phyloP scores from a whole-genome alignment of 1,140 invertebrate species.

The Anastrepha ludens region DNA sequence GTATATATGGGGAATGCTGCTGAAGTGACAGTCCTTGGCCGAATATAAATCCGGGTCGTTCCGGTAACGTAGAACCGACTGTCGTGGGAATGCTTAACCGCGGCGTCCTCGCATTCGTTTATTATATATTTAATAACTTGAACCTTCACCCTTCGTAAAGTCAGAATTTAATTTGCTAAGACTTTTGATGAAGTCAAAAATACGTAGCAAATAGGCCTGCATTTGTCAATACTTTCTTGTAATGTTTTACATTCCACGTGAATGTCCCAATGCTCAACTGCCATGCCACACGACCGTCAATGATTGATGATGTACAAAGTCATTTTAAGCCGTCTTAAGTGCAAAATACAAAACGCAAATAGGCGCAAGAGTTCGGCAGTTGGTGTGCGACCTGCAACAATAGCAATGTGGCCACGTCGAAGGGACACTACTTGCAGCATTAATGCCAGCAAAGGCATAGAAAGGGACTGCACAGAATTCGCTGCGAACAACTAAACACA shows the following conservation, averaged over 20 bases:
- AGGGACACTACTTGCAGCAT: background rate
- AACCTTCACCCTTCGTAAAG: too few relatives aligned
- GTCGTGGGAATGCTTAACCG: too few relatives aligned
- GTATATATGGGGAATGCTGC: too few relatives aligned
- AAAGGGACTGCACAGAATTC: background rate
- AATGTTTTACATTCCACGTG: background rate
- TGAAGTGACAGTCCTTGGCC: too few relatives aligned
- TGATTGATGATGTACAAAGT: conserved; percentile 49
- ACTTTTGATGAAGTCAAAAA: too few relatives aligned
- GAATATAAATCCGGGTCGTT: too few relatives aligned
- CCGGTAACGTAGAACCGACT: too few relatives aligned
- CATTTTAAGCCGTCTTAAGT: background rate
- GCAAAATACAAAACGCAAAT: conserved; percentile 27
- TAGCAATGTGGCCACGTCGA: background rate
- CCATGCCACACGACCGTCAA: background rate
- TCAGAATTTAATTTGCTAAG: too few relatives aligned
- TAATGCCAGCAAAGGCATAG: background rate
- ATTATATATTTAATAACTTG: too few relatives aligned
- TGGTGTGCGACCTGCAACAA: background rate
- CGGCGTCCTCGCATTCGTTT: too few relatives aligned
- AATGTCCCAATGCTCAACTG: background rate
- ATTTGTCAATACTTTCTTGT: too few relatives aligned
- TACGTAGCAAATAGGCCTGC: too few relatives aligned
- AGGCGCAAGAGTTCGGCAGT: background rate
- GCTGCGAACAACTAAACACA: background rate